Percentiles rank a stretch among this genome's conserved stretches.
Conservation (phyloP, 1,140 invertebrate species). For the Cydia amplana region DNA sequence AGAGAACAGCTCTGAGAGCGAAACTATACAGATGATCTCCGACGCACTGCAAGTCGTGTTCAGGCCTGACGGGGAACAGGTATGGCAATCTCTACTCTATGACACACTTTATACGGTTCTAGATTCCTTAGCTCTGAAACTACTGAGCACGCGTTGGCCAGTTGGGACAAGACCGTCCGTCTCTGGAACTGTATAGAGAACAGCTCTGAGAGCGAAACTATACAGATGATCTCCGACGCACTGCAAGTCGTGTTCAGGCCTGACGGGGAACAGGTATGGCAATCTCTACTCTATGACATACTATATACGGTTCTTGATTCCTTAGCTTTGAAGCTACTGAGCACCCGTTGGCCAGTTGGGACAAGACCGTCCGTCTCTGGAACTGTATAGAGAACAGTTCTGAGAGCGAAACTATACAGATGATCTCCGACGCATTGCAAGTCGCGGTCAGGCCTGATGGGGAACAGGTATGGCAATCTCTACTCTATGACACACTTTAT, state of each 20-base stretch:
- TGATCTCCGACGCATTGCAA: slow-evolving; percentile 90
- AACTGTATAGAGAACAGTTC: slow-evolving; percentile 89
- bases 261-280: slow-evolving; percentile 87
- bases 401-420: slow-evolving; percentile 89
- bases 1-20: slow-evolving; percentile 90
- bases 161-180: slow-evolving; percentile 96
- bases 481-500: too few relatives aligned
- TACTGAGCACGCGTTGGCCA: slow-evolving; percentile 84
- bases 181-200: slow-evolving; percentile 94
- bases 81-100: not conserved
- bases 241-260: slow-evolving; percentile 91
- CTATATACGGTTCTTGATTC: too few relatives aligned
- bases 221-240: slow-evolving; percentile 90
- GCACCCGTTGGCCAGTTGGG: slow-evolving; percentile 85
- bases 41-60: slow-evolving; percentile 93
- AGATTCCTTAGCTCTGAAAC: not conserved
- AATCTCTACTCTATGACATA: too few relatives aligned
- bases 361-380: slow-evolving; percentile 95
- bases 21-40: slow-evolving; percentile 88
- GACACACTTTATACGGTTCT: not conserved
- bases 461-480: slow-evolving; percentile 79
- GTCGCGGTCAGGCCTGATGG: slow-evolving; percentile 94
- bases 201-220: slow-evolving; percentile 90
- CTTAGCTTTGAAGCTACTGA: too few relatives aligned
- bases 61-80: slow-evolving; percentile 92